phyloP scores from a whole-genome alignment of 2,888 invertebrate genomes.

The Stictocephala bisonia region DNA sequence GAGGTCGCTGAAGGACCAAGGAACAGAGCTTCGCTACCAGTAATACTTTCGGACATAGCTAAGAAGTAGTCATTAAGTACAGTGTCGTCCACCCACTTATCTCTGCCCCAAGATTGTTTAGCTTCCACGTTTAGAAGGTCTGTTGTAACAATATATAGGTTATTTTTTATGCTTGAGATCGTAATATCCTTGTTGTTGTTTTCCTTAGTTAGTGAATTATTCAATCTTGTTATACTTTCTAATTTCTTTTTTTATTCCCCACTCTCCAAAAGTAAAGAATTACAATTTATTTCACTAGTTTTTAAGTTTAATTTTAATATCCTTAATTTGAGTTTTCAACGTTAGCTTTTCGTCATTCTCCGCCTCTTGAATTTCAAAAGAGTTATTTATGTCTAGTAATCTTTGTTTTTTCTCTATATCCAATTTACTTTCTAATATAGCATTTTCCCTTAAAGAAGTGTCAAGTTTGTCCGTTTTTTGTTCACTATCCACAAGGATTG shows the following conservation, averaged over 20 bases:
- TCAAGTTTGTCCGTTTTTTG: not conserved
- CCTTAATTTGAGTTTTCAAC: not conserved
- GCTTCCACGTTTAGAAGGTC: not conserved
- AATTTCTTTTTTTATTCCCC: not conserved
- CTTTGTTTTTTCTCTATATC: not conserved
- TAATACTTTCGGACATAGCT: not conserved
- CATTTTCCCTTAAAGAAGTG: not conserved
- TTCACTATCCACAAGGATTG: not conserved
- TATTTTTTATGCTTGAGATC: not conserved
- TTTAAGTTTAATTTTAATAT: too few species aligned
- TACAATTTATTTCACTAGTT: too few species aligned
- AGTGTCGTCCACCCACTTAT: constrained; percentile 1
- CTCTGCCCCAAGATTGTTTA: not conserved
- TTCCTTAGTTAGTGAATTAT: not conserved
- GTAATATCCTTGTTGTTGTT: not conserved
- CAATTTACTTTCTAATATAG: not conserved
- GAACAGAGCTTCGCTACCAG: not conserved
- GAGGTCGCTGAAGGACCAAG: not conserved
- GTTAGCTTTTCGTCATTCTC: not conserved
- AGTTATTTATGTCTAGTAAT: not conserved
- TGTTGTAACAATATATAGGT: not conserved
- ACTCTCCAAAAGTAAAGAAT: not conserved
- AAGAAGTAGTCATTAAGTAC: not conserved
- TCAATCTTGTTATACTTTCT: not conserved
- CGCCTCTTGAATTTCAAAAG: not conserved